Conservation (phyloP, 2,797 vertebrate species). For the Echiichthys vipera region DNA sequence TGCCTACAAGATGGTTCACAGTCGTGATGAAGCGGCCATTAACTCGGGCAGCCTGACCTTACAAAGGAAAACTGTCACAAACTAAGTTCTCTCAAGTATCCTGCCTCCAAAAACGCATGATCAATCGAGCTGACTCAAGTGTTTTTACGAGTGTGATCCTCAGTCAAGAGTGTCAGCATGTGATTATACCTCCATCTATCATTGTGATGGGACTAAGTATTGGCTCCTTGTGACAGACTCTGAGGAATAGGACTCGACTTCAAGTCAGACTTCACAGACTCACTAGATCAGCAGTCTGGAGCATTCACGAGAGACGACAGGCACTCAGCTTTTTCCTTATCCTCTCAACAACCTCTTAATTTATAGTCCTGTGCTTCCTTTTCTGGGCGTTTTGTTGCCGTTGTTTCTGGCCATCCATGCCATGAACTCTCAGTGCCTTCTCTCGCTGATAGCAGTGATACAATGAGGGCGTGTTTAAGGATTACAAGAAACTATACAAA, state of each 20-base stretch:
- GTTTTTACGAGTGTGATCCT: constrained; percentile 77
- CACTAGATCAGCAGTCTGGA: constrained; percentile 80
- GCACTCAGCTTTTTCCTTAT: constrained; percentile 55
- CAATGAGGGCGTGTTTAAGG: constrained; percentile 10
- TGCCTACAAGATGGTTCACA: constrained; percentile 62
- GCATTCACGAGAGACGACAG: constrained; percentile 70
- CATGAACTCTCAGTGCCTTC: constrained; percentile 30
- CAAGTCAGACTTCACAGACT: constrained; percentile 82
- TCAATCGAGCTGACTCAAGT: constrained; percentile 85
- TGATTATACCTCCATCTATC: constrained; percentile 87
- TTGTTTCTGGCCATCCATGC: constrained; percentile 25
- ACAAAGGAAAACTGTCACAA: constrained; percentile 86
- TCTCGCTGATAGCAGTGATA: constrained; percentile 6
- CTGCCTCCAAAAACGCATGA: constrained; percentile 76
- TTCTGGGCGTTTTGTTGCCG: constrained; percentile 27
- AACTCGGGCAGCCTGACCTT: constrained; percentile 76
- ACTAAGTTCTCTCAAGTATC: constrained; percentile 82
- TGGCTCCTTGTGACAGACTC: constrained; percentile 84
- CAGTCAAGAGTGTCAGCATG: constrained; percentile 81
- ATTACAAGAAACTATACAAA: constrained; percentile 19
- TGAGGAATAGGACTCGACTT: constrained; percentile 83
- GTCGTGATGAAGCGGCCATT: constrained; percentile 73
- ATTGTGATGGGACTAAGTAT: constrained; percentile 84
- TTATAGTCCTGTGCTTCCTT: constrained; percentile 49
- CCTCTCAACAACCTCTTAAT: constrained; percentile 66